phyloP scores from a whole-genome alignment of 2,888 invertebrate species.

The Fabriciana adippe region DNA sequence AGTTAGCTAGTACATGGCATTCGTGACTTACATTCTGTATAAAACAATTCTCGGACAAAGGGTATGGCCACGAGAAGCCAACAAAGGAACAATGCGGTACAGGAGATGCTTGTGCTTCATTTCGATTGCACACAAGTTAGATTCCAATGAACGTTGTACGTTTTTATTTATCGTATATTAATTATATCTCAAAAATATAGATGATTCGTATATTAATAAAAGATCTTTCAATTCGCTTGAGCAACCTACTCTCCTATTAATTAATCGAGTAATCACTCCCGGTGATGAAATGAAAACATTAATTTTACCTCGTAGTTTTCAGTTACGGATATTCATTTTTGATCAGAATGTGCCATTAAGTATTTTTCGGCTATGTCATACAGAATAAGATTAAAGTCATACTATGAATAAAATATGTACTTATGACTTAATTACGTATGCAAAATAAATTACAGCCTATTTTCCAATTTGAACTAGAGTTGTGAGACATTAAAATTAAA shows the following conservation, averaged over 20 bases:
- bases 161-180: conserved; percentile 26
- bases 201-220: conserved; percentile 28
- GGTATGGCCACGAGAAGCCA: conserved; percentile 71
- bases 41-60: conserved; percentile 81
- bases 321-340: conserved; percentile 17
- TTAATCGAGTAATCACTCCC: conserved; percentile 29
- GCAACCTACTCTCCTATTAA: conserved; percentile 33
- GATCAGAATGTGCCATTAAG: conserved; percentile 7
- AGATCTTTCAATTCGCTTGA: conserved; percentile 23
- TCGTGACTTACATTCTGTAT: conserved; percentile 82
- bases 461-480: too few species aligned
- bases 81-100: conserved; percentile 76
- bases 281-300: conserved; percentile 17
- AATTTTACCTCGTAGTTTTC: conserved; percentile 7
- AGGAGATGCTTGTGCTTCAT: conserved; percentile 74
- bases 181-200: not conserved
- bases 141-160: conserved; percentile 38
- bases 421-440: not conserved
- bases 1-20: conserved; percentile 74
- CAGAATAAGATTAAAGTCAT: not conserved
- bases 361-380: not conserved
- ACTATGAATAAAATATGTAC: not conserved
- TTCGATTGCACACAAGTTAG: conserved; percentile 70
- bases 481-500: too few species aligned
- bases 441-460: too few species aligned